phyloP scores from a whole-genome alignment of 2,113 vertebrate species.

The Vireo altiloquus region DNA sequence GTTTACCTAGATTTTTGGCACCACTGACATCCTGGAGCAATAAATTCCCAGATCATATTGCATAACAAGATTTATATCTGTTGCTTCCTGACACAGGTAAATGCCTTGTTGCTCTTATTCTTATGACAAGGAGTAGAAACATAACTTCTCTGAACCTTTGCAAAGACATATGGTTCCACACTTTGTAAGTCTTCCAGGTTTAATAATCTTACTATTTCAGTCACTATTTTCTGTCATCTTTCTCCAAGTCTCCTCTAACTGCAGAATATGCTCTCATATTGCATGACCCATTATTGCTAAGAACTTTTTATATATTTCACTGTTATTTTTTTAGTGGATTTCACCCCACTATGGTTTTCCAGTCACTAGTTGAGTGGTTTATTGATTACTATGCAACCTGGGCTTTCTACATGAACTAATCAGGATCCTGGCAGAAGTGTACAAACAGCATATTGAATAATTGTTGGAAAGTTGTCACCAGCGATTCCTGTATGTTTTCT shows the following conservation, averaged over 20 bases:
- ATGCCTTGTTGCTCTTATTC: neutral
- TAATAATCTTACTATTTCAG: neutral
- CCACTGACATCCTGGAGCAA: neutral
- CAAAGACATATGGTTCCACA: neutral
- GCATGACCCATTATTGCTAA: neutral
- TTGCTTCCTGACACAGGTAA: neutral
- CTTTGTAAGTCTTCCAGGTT: neutral
- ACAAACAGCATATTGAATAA: neutral
- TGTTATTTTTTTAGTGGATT: neutral
- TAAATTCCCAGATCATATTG: neutral
- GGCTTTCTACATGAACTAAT: neutral
- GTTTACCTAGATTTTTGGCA: neutral
- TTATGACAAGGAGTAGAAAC: neutral
- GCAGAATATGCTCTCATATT: neutral
- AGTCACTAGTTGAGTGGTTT: neutral
- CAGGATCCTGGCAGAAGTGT: neutral
- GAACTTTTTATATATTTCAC: neutral
- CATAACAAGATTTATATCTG: neutral
- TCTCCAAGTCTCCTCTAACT: neutral
- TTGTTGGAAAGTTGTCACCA: neutral
- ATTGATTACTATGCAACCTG: neutral
- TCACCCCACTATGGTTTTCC: neutral
- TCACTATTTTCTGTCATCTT: neutral
- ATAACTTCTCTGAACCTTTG: neutral
- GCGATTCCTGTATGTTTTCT: neutral